A percentile compares a stretch with the other conserved stretches of the same genome.
Evolutionary conservation across 1,140 invertebrate species (phyloP).

Genomic region (Probaryconus sp.): DNA sequence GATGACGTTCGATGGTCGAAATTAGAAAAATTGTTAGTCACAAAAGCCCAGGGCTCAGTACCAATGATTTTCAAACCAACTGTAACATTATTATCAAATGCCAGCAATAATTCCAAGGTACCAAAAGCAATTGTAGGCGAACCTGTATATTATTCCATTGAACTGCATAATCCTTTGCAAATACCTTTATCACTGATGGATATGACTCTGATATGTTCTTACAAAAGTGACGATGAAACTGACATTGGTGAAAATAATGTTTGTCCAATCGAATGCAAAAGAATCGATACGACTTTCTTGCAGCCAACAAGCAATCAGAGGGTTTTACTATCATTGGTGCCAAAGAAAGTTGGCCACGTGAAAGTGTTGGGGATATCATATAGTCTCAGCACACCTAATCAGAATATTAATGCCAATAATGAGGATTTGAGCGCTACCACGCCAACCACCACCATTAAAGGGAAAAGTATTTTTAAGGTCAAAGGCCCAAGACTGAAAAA

Average conservation of each 20-base stretch:
- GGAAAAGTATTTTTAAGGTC: constrained; percentile 82
- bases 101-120: constrained; percentile 82
- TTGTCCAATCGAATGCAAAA: constrained; percentile 73
- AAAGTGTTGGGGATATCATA: constrained; percentile 71
- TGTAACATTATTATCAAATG: constrained; percentile 82
- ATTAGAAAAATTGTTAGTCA: constrained; percentile 88
- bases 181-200: constrained; percentile 85
- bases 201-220: constrained; percentile 89
- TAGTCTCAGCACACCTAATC: constrained; percentile 67
- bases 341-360: constrained; percentile 69
- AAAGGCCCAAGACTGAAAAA: constrained; percentile 76
- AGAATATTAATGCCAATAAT: constrained; percentile 23
- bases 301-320: constrained; percentile 73
- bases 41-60: constrained; percentile 83
- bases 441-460: constrained; percentile 77
- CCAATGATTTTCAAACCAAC: constrained; percentile 89
- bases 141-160: constrained; percentile 87
- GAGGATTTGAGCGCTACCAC: constrained; percentile 66
- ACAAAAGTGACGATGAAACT: constrained; percentile 76
- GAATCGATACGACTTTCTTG: constrained; percentile 72
- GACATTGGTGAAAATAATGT: constrained; percentile 70
- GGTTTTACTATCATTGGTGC: constrained; percentile 68
- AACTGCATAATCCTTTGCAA: constrained; percentile 88
- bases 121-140: constrained; percentile 88
- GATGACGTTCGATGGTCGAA: constrained; percentile 81